These are phyloP conservation scores for Pocillopora meandrina DNA, from an alignment of 92 coral and sea anemone species.

Conservation along the genomic window DNA sequence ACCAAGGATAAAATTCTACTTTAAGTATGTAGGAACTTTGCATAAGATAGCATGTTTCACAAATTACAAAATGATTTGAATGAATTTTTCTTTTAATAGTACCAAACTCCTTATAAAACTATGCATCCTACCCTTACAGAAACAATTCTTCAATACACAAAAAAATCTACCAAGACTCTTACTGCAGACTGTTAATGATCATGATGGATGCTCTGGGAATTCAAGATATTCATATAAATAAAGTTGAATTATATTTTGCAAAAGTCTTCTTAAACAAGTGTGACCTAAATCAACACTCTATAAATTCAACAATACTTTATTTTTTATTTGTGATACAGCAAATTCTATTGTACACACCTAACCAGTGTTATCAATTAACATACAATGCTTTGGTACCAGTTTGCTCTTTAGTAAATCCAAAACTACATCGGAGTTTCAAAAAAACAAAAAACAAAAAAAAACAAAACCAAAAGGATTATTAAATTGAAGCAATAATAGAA, in stretches of 20 bases:
- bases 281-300: constrained; percentile 30
- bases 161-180: not conserved
- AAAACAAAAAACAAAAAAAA: not conserved
- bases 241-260: not conserved
- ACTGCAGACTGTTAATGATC: not conserved
- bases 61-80: constrained; percentile 17
- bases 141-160: not conserved
- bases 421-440: constrained; percentile 19
- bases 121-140: constrained; percentile 9
- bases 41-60: constrained; percentile 1
- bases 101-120: constrained; percentile 9
- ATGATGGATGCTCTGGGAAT: not conserved
- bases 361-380: constrained; percentile 22
- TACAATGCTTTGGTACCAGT: constrained; percentile 24
- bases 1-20: not conserved
- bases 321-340: constrained; percentile 35
- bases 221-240: not conserved
- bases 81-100: not conserved
- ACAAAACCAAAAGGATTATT: not conserved
- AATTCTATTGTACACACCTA: constrained; percentile 25
- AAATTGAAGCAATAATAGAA: not conserved
- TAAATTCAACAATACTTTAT: constrained; percentile 36
- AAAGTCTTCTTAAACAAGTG: not conserved
- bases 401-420: constrained; percentile 18
- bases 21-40: not conserved